Conservation (phyloP, 2,113 vertebrate genomes). For the Periophthalmodon schlosseri region DNA sequence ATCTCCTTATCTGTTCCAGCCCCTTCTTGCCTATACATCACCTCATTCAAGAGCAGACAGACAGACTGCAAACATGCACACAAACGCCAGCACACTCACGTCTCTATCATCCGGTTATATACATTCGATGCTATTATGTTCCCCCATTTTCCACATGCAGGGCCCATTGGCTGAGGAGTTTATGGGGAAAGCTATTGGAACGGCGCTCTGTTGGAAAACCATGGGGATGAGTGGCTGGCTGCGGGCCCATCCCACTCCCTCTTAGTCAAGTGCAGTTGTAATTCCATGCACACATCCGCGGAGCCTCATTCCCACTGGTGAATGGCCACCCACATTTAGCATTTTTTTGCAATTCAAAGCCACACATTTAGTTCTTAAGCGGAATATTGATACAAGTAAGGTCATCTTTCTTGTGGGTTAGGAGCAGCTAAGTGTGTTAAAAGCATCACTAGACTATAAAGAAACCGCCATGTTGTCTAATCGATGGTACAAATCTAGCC, state of each 20-base stretch:
- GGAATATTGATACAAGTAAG: slow-evolving; percentile 12
- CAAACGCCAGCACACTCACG: slow-evolving; percentile 15
- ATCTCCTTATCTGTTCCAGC: not conserved
- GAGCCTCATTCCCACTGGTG: slow-evolving; percentile 43
- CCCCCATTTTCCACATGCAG: slow-evolving; percentile 30
- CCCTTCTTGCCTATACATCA: slow-evolving; percentile 2
- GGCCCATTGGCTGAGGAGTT: slow-evolving; percentile 53
- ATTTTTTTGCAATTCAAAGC: slow-evolving; percentile 35
- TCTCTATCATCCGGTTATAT: slow-evolving; percentile 45
- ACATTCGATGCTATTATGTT: slow-evolving; percentile 30
- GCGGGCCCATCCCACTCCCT: slow-evolving; percentile 42
- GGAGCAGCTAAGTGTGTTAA: slow-evolving; percentile 13
- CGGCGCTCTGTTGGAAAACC: slow-evolving; percentile 55
- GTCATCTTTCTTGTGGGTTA: slow-evolving; percentile 27
- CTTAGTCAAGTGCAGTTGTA: slow-evolving; percentile 56
- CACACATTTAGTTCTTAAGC: slow-evolving; percentile 24
- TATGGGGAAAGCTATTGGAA: slow-evolving; percentile 38
- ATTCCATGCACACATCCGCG: slow-evolving; percentile 57
- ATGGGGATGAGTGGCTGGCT: slow-evolving; percentile 50
- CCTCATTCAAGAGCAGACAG: slow-evolving; percentile 39
- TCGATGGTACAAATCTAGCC: slow-evolving; percentile 36
- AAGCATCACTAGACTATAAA: slow-evolving; percentile 20
- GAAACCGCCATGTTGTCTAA: slow-evolving; percentile 19
- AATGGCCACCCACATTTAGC: slow-evolving; percentile 49
- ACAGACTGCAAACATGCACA: slow-evolving; percentile 38